Evolutionary conservation across 2,113 vertebrate genomes (phyloP).

Genomic region (Proteles cristata): DNA sequence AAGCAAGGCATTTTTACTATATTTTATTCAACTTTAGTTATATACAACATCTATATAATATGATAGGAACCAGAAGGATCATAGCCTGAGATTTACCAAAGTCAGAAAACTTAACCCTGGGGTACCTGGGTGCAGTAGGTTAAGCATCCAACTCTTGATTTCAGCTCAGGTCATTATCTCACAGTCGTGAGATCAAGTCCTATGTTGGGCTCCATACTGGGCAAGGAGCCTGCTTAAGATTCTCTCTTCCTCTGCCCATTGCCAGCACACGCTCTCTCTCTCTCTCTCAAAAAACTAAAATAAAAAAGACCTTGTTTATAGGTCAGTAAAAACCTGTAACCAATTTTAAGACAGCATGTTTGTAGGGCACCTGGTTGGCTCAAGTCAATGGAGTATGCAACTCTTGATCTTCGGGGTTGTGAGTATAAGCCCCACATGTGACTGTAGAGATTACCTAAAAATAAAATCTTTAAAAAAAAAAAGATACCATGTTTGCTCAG

Average conservation of each 20-base stretch:
- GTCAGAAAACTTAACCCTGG: not conserved
- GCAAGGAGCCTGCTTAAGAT: too few relatives aligned
- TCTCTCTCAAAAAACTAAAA: too few relatives aligned
- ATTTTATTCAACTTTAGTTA: not conserved
- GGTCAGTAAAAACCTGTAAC: not conserved
- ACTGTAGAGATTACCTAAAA: not conserved
- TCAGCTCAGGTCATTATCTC: too few relatives aligned
- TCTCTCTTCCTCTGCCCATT: too few relatives aligned
- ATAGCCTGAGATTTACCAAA: not conserved
- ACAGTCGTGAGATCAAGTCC: too few relatives aligned
- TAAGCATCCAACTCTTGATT: too few relatives aligned
- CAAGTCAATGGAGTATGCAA: not conserved
- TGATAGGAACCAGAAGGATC: not conserved
- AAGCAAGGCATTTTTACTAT: constrained; percentile 24
- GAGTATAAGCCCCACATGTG: not conserved
- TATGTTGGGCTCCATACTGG: too few relatives aligned
- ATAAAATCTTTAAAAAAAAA: not conserved
- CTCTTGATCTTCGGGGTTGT: not conserved
- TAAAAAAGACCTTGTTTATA: not conserved
- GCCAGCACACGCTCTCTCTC: too few relatives aligned
- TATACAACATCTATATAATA: not conserved
- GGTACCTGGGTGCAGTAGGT: too few relatives aligned
- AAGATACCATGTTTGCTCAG: not conserved
- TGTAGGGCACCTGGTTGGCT: not conserved
- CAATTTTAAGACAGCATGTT: not conserved